A percentile compares a stretch with the other conserved stretches of the same genome.
Conservation (phyloP, 2,888 invertebrate genomes). For the Stenodera caucasica region DNA sequence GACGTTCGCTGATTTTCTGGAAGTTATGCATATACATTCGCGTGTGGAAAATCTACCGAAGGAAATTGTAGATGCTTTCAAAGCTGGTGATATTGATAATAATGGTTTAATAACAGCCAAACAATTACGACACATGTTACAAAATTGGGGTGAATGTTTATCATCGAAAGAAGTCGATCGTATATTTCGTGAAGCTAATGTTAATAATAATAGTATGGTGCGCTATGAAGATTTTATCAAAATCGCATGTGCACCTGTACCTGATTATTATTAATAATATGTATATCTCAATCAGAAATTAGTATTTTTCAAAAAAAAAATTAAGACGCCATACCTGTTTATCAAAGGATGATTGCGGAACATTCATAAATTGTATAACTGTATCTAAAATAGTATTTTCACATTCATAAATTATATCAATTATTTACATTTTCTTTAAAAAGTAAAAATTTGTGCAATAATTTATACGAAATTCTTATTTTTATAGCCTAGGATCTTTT, state of each 20-base stretch:
- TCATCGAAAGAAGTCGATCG: conserved; percentile 79
- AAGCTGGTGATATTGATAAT: conserved; percentile 77
- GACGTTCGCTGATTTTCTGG: conserved; percentile 93
- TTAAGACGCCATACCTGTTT: too few species aligned
- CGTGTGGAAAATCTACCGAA: conserved; percentile 79
- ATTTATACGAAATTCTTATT: not conserved
- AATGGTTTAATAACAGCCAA: conserved; percentile 76
- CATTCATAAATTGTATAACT: too few species aligned
- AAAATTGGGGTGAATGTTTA: conserved; percentile 91
- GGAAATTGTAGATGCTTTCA: conserved; percentile 88
- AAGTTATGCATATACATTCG: conserved; percentile 92
- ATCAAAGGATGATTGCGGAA: too few species aligned
- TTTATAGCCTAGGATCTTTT: conserved; percentile 1
- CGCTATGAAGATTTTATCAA: conserved; percentile 92
- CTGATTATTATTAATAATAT: conserved; percentile 77
- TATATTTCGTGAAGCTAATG: conserved; percentile 89
- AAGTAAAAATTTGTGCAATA: not conserved
- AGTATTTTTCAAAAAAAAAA: too few species aligned
- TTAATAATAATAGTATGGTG: conserved; percentile 75
- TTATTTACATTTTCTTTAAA: conserved; percentile 21
- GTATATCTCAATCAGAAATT: conserved; percentile 10
- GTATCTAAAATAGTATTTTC: not conserved
- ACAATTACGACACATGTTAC: conserved; percentile 82
- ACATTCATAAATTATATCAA: conserved; percentile 19
- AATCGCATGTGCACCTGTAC: conserved; percentile 89